Conservation (phyloP, 2,113 vertebrate species). For the Nycticebus coucang region DNA sequence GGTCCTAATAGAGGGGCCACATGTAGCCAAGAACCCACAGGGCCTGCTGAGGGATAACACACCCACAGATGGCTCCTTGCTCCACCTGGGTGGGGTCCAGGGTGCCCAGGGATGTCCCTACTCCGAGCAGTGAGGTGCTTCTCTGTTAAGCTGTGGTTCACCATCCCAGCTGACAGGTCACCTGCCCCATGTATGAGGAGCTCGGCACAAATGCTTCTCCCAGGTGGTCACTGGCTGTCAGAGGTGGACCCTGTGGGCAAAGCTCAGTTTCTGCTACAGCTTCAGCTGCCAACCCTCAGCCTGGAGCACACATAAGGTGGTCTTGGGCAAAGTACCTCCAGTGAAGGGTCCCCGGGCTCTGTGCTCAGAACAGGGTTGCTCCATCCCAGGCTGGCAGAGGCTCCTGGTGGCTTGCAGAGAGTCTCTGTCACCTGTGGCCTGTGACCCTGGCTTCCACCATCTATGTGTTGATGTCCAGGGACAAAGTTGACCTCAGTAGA, state of each 20-base stretch:
- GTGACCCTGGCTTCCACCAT: not conserved
- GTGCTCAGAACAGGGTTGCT: not conserved
- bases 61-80: not conserved
- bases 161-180: not conserved
- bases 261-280: not conserved
- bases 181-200: not conserved
- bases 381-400: not conserved
- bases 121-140: not conserved
- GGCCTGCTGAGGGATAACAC: not conserved
- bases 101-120: not conserved
- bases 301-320: not conserved
- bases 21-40: accelerated
- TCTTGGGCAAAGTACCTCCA: not conserved
- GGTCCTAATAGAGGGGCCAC: not conserved
- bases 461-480: accelerated
- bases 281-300: accelerated
- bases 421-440: not conserved
- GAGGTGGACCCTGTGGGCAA: too few species aligned
- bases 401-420: not conserved
- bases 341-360: not conserved
- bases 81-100: not conserved
- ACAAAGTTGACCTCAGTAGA: not conserved
- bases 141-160: not conserved
- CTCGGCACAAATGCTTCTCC: not conserved
- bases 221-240: not conserved